A percentile compares a stretch with the other conserved stretches of the same genome.
phyloP scores from a whole-genome alignment of 1,140 invertebrate species.

The Cotesia vestalis region DNA sequence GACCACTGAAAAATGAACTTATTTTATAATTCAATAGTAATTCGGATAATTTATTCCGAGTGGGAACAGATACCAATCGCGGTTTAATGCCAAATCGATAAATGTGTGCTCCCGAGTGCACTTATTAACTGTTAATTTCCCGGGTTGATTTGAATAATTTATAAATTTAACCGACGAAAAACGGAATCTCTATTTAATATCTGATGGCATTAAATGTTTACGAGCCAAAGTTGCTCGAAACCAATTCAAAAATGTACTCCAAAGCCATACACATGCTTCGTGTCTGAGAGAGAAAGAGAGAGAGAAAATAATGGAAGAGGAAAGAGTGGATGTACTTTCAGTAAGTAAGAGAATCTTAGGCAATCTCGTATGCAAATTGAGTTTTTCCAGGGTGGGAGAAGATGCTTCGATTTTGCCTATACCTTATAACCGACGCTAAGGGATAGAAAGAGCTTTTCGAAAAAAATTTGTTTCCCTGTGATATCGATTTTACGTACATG shows the following conservation, averaged over 20 bases:
- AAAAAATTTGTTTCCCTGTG: conserved; percentile 34
- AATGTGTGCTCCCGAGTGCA: too few species aligned
- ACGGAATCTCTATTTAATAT: conserved; percentile 1
- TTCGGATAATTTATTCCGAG: too few species aligned
- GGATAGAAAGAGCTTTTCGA: conserved; percentile 22
- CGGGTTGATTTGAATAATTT: neutral
- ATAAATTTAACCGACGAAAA: neutral
- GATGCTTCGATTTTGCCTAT: conserved; percentile 22
- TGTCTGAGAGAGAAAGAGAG: too few species aligned
- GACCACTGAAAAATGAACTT: too few species aligned
- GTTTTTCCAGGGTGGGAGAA: conserved; percentile 15
- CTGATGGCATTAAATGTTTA: conserved; percentile 23
- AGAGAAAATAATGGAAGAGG: neutral
- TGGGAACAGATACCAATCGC: too few species aligned
- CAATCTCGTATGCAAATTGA: conserved; percentile 60
- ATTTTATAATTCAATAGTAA: too few species aligned
- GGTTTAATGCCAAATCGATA: too few species aligned
- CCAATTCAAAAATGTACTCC: conserved; percentile 43
- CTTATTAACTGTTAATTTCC: too few species aligned
- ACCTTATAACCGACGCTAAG: neutral
- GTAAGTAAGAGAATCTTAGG: conserved; percentile 44
- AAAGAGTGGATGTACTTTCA: conserved; percentile 44
- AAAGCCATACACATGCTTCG: neutral
- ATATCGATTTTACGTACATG: neutral
- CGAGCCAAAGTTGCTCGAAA: conserved; percentile 25